These are phyloP conservation scores for Pogonomyrmex californicus DNA, from an alignment of 1,140 invertebrate genomes.

Conservation along the genomic window DNA sequence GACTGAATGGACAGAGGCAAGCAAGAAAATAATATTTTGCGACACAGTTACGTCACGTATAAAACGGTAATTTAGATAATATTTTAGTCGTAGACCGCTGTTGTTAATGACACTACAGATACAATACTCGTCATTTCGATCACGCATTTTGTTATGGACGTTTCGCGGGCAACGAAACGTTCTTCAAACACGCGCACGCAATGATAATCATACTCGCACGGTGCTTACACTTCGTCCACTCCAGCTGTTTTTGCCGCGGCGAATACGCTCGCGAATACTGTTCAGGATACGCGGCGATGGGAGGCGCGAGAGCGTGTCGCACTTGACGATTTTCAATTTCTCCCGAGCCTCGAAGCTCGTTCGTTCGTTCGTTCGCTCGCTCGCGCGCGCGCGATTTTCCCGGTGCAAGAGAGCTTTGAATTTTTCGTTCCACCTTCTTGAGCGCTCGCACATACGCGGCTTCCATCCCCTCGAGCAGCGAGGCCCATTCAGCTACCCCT, in stretches of 20 bases:
- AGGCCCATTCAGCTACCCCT: constrained; percentile 48
- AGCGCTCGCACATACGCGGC: constrained; percentile 34
- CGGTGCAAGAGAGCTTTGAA: constrained; percentile 59
- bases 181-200: not conserved
- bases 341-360: constrained; percentile 45
- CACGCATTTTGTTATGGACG: not conserved
- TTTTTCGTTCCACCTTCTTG: constrained; percentile 55
- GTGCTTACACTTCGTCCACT: constrained; percentile 24
- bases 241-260: constrained; percentile 33
- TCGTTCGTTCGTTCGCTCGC: constrained; percentile 19
- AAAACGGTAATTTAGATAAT: not conserved
- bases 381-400: constrained; percentile 43
- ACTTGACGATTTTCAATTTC: constrained; percentile 70
- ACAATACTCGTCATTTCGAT: constrained; percentile 4
- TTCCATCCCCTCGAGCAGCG: constrained; percentile 39
- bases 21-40: not conserved
- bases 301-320: constrained; percentile 58
- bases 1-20: not conserved
- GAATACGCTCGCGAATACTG: constrained; percentile 22
- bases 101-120: not conserved
- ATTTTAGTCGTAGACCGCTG: not conserved
- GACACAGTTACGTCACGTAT: not conserved
- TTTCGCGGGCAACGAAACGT: constrained; percentile 7
- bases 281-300: constrained; percentile 39
- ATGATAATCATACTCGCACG: not conserved